Base-by-base conservation (phyloP, 2,113 vertebrate genomes). In the Lipophrys pholis region DNA sequence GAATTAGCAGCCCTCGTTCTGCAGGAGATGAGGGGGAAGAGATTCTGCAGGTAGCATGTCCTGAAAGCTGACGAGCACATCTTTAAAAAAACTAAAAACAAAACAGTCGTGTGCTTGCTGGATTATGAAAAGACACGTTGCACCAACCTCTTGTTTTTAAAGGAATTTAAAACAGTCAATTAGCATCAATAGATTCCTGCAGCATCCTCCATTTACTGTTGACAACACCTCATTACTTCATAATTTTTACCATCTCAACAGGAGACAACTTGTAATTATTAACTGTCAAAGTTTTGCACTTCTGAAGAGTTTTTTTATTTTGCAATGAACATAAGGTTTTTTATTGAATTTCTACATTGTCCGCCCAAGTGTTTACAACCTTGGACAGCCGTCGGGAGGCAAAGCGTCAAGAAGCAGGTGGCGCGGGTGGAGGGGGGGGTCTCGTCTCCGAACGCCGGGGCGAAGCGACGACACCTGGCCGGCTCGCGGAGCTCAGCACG, bases 401-500 rank as follows among this genome's bases (percentile, higher is more conserved):
- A 39, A 69, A 67, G 21, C 42, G 14, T 8, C 16, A 60, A 6
- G 36, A 81, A 76, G 67, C 71, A 69, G 85, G 82, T 84, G 87
- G 79, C 69, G 82, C 79, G 77, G 8, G 73, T 52, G 58, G 59
- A 30, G 21, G 21, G 21, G 21, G 79, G 73, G 83, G 87, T 79
- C 85, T 75, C 62, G 73, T 85, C 72, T 85, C 78, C 67, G 70
- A 83, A 78, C 48, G 7, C 52, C 58, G 60, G 72, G 76, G 74
- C 83, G 71, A 85, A 82, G 67, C 55, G 73, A 54, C 76, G 85
- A 80, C 88, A 89, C 84, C 85, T 91, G 85, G 78, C 79, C 6
- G 54, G 59, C 73, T 74, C 30, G 17, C 61, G 15, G 59, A 69
- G 81, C 84, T 43, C 88, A 84, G 80, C 82, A 51, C 36, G 87